Evolutionary conservation across 2,888 invertebrate genomes (phyloP).

Genomic region (Gari tellinella): DNA sequence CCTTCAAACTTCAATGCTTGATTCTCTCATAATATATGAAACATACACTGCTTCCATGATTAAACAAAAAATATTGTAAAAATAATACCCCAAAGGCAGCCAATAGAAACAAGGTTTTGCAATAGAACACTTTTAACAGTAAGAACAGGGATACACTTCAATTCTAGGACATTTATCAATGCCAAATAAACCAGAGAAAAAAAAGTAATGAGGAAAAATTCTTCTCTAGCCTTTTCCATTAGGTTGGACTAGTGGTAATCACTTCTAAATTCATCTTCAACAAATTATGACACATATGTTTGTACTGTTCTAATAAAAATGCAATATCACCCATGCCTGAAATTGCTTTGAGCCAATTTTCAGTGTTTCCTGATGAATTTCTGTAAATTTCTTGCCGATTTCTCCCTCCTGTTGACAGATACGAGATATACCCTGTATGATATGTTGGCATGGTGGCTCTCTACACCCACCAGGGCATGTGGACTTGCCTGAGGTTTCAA

Average conservation of each 20-base stretch:
- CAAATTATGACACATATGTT: conserved; percentile 39
- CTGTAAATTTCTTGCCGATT: conserved; percentile 47
- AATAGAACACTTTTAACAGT: no score
- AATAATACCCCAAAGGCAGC: no score
- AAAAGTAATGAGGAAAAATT: conserved; percentile 2
- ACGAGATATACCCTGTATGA: conserved; percentile 39
- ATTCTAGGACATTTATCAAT: conserved; percentile 1
- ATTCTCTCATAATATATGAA: no score
- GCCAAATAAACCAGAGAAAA: conserved; percentile 1
- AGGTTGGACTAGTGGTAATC: conserved; percentile 5
- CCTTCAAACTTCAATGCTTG: no score
- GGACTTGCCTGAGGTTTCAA: no score
- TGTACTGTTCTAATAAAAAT: conserved; percentile 46
- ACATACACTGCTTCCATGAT: no score
- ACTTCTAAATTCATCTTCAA: conserved; percentile 20
- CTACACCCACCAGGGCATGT: conserved; percentile 15
- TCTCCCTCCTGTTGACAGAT: conserved; percentile 42
- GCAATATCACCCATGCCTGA: conserved; percentile 57
- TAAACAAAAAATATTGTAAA: no score
- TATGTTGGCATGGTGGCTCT: conserved; percentile 10
- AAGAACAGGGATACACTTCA: not conserved
- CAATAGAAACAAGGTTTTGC: no score
- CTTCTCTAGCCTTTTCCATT: conserved; percentile 9
- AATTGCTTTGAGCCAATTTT: conserved; percentile 60
- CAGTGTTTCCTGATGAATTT: conserved; percentile 56